Base-by-base conservation (phyloP, 2,888 invertebrate species). In the Epinotia demarniana region DNA sequence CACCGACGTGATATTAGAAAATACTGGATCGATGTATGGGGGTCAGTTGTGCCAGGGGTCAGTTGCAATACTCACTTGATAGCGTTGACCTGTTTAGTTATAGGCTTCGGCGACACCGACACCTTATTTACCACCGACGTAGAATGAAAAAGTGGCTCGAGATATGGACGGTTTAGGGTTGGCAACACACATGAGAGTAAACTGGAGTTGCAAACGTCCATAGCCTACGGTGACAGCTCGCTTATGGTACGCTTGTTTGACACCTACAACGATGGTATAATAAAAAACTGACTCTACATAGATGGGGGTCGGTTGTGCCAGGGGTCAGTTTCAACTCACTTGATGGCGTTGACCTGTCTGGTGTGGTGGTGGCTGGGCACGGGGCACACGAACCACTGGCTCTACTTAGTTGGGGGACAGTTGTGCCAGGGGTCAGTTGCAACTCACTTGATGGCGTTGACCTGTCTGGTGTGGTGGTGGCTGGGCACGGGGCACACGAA, bases 371-470 rank as follows among this genome's bases (percentile, higher is more conserved):
- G 98, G 33, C 95, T 96, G 0, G 99, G 97, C 86, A 98, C 96
- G 57, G 97, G 97, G 78, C 98, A 98, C 0, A 99, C 99, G 93
- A 97, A 99, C 87, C 99, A 99, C 86, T 99, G 99, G 53, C 97
- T 96, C 9, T 11, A 46, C 12, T 46, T 11, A 12, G 46, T 46
- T 0, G 3, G 13, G 46, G 46, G 12, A 13, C 46, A 3, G 46
- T 46, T 46, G 46, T 46, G 46, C 13, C 46, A 13, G 13, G 23
- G 13, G 12, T 13, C 46, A 13, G 8, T 27, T 23, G 13, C 9
- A 4, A 3, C 95, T 89, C 85, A 97, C 93, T 96, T 97, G 67
- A 97, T 95, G 75, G 96, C 96, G 16, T 97, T 97, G 66, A 98
- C 96, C 27, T 96, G 95, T 72, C 95, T 95, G 71, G 96, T 96